Evolutionary conservation across 2,888 invertebrate genomes (phyloP).

Genomic region (Watsonalla binaria): DNA sequence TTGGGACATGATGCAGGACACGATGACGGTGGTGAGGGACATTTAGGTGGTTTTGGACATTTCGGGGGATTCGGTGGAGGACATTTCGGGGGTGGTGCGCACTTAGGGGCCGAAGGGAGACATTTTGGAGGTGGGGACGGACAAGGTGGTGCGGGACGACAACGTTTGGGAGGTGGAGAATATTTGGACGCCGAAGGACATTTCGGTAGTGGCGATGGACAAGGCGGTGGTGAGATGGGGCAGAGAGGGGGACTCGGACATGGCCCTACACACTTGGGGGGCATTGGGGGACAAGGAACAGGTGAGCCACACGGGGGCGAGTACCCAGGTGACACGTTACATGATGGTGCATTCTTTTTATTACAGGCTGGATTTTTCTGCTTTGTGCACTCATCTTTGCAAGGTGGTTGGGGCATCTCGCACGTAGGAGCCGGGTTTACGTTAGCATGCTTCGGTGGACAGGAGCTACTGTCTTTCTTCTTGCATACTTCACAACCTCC

Average conservation of each 20-base stretch:
- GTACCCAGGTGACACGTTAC: background rate
- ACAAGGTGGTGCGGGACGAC: background rate
- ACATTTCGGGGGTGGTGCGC: background rate
- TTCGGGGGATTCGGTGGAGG: background rate
- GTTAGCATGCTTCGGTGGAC: conserved; percentile 21
- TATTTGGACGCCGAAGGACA: background rate
- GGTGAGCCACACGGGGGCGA: background rate
- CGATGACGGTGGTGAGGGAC: background rate
- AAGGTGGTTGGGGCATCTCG: conserved; percentile 27
- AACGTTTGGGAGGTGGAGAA: background rate
- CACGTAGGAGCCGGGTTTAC: conserved; percentile 19
- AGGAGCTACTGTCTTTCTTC: conserved; percentile 8
- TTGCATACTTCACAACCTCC: conserved; percentile 26
- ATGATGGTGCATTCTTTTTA: conserved; percentile 12
- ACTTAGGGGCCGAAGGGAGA: background rate
- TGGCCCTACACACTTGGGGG: background rate
- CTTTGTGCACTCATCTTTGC: conserved; percentile 22
- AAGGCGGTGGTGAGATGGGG: background rate
- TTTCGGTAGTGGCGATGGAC: background rate
- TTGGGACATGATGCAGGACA: conserved; percentile 1
- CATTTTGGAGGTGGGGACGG: background rate
- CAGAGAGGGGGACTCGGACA: background rate
- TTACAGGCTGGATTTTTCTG: conserved; percentile 24
- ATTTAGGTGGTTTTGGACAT: background rate
- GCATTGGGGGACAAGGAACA: background rate